Evolutionary conservation across 2,888 invertebrate species (phyloP).

Genomic region (Drosophila fulvimacula): DNA sequence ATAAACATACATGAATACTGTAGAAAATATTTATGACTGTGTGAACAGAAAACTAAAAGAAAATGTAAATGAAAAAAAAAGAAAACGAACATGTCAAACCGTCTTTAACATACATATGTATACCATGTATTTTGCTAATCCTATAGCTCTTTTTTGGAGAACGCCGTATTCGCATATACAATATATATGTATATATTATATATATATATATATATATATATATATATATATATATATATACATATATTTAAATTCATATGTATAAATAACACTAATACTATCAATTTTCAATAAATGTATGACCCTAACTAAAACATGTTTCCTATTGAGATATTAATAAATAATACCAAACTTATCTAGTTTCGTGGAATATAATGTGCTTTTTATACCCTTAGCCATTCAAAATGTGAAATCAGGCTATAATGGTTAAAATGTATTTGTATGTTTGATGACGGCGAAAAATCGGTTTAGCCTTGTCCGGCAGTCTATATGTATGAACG

Average conservation of each 20-base stretch:
- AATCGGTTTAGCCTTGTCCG: no score
- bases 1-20: constrained; percentile 58
- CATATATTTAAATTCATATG: constrained; percentile 2
- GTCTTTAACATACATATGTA: constrained; percentile 70
- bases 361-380: no score
- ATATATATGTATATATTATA: constrained; percentile 13
- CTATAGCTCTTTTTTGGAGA: constrained; percentile 78
- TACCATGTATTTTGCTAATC: constrained; percentile 74
- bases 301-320: constrained; percentile 54
- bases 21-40: constrained; percentile 54
- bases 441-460: no score
- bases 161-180: constrained; percentile 25
- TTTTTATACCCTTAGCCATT: no score
- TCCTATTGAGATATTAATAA: constrained; percentile 59
- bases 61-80: constrained; percentile 13
- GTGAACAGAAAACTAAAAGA: constrained; percentile 19
- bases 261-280: no score
- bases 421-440: no score
- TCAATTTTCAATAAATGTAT: constrained; percentile 47
- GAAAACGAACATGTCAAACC: constrained; percentile 42
- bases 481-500: no score
- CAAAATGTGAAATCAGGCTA: no score
- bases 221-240: constrained; percentile 3
- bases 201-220: constrained; percentile 23
- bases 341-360: no score